Conservation (phyloP, 2,113 vertebrate species). For the Melozone crissalis region DNA sequence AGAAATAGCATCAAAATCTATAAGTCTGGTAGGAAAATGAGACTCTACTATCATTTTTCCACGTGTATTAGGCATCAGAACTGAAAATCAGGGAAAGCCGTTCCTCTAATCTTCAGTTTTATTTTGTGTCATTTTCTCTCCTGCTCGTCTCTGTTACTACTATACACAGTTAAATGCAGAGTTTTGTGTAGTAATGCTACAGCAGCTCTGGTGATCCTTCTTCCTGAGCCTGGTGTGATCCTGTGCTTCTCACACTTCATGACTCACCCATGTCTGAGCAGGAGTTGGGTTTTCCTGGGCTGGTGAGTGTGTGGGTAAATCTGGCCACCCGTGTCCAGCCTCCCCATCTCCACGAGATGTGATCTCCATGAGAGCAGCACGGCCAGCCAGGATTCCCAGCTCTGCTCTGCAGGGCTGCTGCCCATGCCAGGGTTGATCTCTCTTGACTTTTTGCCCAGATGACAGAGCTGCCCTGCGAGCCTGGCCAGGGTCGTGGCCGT, state of each 20-base stretch:
- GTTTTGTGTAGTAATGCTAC: background rate
- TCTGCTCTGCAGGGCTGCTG: background rate
- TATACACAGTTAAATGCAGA: background rate
- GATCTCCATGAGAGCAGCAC: rapidly evolving
- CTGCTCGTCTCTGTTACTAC: background rate
- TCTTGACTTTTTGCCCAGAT: background rate
- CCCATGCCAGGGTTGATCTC: background rate
- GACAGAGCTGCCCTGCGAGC: background rate
- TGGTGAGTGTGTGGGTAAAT: background rate
- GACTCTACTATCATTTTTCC: background rate
- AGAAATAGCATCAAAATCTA: background rate
- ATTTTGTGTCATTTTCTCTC: background rate
- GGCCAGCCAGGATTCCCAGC: rapidly evolving
- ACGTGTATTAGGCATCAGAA: background rate
- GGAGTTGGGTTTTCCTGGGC: background rate
- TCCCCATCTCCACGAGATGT: rapidly evolving
- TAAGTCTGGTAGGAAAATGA: background rate
- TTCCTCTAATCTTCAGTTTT: background rate
- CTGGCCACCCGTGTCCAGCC: rapidly evolving
- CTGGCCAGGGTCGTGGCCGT: rapidly evolving
- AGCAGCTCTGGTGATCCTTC: background rate
- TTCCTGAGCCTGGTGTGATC: background rate
- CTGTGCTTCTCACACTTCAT: background rate
- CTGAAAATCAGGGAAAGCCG: background rate
- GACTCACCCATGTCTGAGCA: background rate